Evolutionary conservation across 2,888 invertebrate species (phyloP).

Genomic region (Mechanitis messenoides): DNA sequence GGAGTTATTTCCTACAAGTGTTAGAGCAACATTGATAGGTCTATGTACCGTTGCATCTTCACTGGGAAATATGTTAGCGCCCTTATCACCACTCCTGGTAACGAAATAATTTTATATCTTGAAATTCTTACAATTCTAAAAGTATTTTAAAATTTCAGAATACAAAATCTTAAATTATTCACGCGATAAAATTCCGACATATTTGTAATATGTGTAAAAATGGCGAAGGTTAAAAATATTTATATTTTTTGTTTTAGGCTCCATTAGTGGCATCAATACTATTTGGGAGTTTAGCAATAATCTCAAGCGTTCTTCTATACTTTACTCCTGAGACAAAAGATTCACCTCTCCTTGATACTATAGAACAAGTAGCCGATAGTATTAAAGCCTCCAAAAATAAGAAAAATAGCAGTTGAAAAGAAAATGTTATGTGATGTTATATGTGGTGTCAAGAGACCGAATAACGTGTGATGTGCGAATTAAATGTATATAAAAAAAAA

Average conservation of each 20-base stretch:
- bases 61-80: conserved; percentile 78
- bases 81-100: conserved; percentile 77
- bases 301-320: conserved; percentile 46
- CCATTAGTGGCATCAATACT: conserved; percentile 52
- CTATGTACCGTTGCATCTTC: conserved; percentile 77
- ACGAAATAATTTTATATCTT: conserved; percentile 15
- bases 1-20: conserved; percentile 80
- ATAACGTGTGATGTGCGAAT: no score
- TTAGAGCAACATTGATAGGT: conserved; percentile 78
- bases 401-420: background rate
- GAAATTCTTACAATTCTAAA: no score
- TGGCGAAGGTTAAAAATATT: no score
- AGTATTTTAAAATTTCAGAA: no score
- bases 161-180: no score
- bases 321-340: conserved; percentile 60
- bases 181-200: no score
- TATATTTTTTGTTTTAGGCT: conserved; percentile 45
- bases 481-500: no score
- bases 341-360: conserved; percentile 56
- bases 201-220: no score
- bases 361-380: conserved; percentile 43
- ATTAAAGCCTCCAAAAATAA: no score
- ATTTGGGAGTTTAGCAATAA: conserved; percentile 55
- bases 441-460: no score
- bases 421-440: background rate